Percentiles rank a stretch among this genome's conserved stretches.
Conservation (phyloP, 2,797 vertebrate species). For the Acestrorhynchus altus region DNA sequence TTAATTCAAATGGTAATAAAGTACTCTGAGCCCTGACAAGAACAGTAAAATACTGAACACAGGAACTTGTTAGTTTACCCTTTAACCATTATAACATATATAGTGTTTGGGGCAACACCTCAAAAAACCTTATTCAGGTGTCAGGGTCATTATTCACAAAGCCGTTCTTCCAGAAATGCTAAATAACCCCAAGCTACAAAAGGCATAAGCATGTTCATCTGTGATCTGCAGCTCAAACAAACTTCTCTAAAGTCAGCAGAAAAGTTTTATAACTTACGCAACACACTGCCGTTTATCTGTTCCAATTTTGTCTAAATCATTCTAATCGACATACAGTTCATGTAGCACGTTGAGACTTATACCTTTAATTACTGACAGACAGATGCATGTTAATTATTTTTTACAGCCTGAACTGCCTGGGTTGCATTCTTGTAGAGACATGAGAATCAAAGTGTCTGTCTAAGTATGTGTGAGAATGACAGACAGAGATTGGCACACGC, state of each 20-base stretch:
- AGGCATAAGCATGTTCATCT: not conserved
- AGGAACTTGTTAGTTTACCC: conserved; percentile 14
- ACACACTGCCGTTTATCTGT: not conserved
- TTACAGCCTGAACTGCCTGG: not conserved
- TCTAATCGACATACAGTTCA: not conserved
- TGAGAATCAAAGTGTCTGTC: not conserved
- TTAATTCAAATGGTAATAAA: no score
- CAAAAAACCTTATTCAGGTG: not conserved
- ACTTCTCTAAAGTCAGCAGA: not conserved
- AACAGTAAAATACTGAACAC: no score
- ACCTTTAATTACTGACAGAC: not conserved
- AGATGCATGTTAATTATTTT: conserved; percentile 3
- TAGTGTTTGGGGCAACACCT: not conserved
- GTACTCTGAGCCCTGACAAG: no score
- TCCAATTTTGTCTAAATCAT: not conserved
- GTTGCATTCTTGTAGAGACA: conserved; percentile 12
- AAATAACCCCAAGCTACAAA: conserved; percentile 18
- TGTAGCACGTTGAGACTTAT: not conserved
- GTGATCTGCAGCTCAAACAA: not conserved
- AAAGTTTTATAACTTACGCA: not conserved
- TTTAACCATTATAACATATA: conserved; percentile 39
- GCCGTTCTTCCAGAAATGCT: not conserved
- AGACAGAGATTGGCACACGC: not conserved
- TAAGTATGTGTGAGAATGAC: conserved; percentile 25
- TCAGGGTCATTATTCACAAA: not conserved